Evolutionary conservation across 2,797 vertebrate species (phyloP), one percentile per base, ranked within the genome.

Genomic region (Falco columbarius): DNA sequence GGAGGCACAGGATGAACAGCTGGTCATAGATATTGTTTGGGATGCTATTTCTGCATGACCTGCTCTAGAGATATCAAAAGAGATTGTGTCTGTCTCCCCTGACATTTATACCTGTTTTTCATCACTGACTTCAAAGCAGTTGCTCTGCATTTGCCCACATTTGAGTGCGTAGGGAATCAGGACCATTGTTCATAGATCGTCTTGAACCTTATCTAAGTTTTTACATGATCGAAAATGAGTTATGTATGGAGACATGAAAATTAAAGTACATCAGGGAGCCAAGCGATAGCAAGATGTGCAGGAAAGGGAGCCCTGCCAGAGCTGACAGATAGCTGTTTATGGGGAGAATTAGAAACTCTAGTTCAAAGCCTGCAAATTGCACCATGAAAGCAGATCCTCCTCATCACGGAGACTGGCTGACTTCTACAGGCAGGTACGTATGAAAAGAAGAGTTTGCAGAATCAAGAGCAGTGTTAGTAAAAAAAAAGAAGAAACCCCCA

Each of bases 41-140:
- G 92, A 92, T 91, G 79, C 90, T 94, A 90, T 94, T 97, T 96
- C 92, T 96, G 92, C 90, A 86, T 89, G 95, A 97, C 93, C 88
- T 87, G 86, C 65, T 95, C 90, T 26, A 42, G 56, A 95, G 92
- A 85, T 91, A 95, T 85, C 54, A 76, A 77, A 93, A 92, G 92
- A 90, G 63, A 95, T 87, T 92, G 89, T 86, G 52, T 67, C 83
- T 80, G 36, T 89, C 84, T 95, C 93, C 71, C 90, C 52, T 87
- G 94, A 91, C 81, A 68, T 90, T 87, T 85, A 54, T 55, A 96
- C 90, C 81, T 90, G 77, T 77, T 87, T 91, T 93, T 93, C 81
- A 75, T 22, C 10, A 9, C 83, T 80, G 68, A 81, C 84, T 96
- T 95, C 84, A 81, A 89, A 92, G 86, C 67, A 61, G 44, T 87